phyloP scores from a whole-genome alignment of 92 coral and sea anemone species.

The Zoanthus sansibaricus region DNA sequence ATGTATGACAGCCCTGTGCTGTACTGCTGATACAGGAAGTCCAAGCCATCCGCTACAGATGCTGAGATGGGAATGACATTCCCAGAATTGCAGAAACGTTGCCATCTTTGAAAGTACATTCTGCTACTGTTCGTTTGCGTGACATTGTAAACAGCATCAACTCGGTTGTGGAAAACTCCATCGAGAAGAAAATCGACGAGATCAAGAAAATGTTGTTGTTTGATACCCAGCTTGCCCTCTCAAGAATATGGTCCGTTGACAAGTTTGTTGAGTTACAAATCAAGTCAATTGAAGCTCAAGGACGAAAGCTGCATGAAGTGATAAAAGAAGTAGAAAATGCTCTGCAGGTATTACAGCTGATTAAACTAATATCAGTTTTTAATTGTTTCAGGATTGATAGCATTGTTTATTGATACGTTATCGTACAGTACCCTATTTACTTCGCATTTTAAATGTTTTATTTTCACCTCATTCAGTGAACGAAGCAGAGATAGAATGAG shows the following conservation, averaged over 20 bases:
- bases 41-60: too few species aligned
- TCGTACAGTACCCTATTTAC: too few species aligned
- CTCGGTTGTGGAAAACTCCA: constrained; percentile 75
- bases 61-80: too few species aligned
- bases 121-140: constrained; percentile 85
- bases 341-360: constrained; percentile 73
- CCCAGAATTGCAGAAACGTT: too few species aligned
- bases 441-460: too few species aligned
- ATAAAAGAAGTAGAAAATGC: constrained; percentile 96
- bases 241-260: constrained; percentile 84
- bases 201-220: constrained; percentile 81
- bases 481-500: too few species aligned
- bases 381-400: too few species aligned
- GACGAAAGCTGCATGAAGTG: constrained; percentile 73
- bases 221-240: constrained; percentile 86
- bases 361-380: background rate
- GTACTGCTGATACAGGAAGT: too few species aligned
- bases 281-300: constrained; percentile 73
- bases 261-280: constrained; percentile 75
- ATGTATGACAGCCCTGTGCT: too few species aligned
- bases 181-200: constrained; percentile 77
- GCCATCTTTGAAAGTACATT: constrained; percentile 64
- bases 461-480: too few species aligned
- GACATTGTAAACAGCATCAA: constrained; percentile 85
- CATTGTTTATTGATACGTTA: too few species aligned